phyloP scores from a whole-genome alignment of 2,888 invertebrate species.

The Margaritifera margaritifera region DNA sequence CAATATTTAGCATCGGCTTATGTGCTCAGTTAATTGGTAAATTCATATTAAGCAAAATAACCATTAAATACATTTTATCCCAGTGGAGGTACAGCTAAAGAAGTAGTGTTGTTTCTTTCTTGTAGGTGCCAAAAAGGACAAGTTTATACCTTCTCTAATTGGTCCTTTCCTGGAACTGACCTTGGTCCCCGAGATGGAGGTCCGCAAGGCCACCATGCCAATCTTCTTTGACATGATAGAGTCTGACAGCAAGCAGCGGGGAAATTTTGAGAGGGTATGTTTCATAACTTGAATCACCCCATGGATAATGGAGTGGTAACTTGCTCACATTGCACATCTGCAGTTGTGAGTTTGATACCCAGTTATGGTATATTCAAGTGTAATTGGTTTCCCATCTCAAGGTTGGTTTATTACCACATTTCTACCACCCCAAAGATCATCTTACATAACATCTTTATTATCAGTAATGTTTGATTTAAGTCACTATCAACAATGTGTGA shows the following conservation, averaged over 20 bases:
- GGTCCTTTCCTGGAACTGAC: slow-evolving; percentile 95
- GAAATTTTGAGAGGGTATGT: slow-evolving; percentile 84
- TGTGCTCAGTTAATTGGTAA: too few relatives aligned
- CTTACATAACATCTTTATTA: too few relatives aligned
- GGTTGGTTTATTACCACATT: too few relatives aligned
- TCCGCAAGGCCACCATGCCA: slow-evolving; percentile 90
- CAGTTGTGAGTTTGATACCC: not conserved
- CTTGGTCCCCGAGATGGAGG: slow-evolving; percentile 87
- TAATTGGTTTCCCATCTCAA: not conserved
- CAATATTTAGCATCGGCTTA: too few relatives aligned
- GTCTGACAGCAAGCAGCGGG: slow-evolving; percentile 87
- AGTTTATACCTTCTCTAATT: slow-evolving; percentile 93
- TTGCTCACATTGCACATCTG: too few relatives aligned
- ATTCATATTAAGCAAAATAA: too few relatives aligned
- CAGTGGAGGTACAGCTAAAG: too few relatives aligned
- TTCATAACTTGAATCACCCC: not conserved
- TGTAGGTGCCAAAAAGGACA: slow-evolving; percentile 85
- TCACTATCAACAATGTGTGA: too few relatives aligned
- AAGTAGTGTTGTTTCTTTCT: too few relatives aligned
- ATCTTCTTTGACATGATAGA: slow-evolving; percentile 97
- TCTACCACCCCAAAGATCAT: too few relatives aligned
- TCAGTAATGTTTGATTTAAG: too few relatives aligned
- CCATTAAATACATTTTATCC: too few relatives aligned
- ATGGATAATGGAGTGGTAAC: not conserved
- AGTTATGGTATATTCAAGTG: not conserved